Conservation (phyloP, 2,113 vertebrate genomes). For the Clarias gariepinus region DNA sequence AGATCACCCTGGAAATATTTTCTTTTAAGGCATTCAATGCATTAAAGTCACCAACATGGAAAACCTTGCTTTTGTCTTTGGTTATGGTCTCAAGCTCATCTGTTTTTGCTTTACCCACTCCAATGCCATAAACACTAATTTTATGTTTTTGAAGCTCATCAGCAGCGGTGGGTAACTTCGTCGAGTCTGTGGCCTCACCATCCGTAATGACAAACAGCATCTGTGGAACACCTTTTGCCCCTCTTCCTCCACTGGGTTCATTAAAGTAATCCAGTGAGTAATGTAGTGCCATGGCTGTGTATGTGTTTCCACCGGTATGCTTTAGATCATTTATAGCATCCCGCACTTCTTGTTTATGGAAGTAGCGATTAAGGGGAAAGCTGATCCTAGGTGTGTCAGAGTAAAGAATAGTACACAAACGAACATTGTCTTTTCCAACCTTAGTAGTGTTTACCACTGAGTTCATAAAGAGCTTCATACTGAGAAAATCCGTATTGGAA, state of each 20-base stretch:
- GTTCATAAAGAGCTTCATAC: slow-evolving; percentile 71
- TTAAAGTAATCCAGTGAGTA: slow-evolving; percentile 67
- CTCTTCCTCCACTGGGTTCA: slow-evolving; percentile 62
- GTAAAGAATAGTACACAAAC: slow-evolving; percentile 72
- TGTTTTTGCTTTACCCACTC: slow-evolving; percentile 63
- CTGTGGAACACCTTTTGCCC: slow-evolving; percentile 58
- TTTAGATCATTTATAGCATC: slow-evolving; percentile 61
- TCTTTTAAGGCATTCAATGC: slow-evolving; percentile 8
- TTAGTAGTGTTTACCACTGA: slow-evolving; percentile 72
- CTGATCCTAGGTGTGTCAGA: slow-evolving; percentile 39
- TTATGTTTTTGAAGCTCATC: not conserved
- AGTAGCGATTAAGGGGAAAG: slow-evolving; percentile 65
- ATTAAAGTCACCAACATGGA: slow-evolving; percentile 66
- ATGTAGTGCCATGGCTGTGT: slow-evolving; percentile 68
- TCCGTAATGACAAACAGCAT: slow-evolving; percentile 79
- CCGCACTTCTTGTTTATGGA: slow-evolving; percentile 58
- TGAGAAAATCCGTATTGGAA: slow-evolving; percentile 56
- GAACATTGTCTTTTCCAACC: slow-evolving; percentile 68
- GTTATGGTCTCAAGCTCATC: slow-evolving; percentile 70
- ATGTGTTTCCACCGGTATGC: slow-evolving; percentile 52
- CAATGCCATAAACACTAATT: slow-evolving; percentile 72
- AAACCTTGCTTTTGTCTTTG: slow-evolving; percentile 58
- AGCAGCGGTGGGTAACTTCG: slow-evolving; percentile 41
- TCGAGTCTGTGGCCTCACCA: slow-evolving; percentile 64
- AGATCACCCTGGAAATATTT: slow-evolving; percentile 70